Conservation (phyloP, 2,797 vertebrate genomes). For the Tarsius wallacei region DNA sequence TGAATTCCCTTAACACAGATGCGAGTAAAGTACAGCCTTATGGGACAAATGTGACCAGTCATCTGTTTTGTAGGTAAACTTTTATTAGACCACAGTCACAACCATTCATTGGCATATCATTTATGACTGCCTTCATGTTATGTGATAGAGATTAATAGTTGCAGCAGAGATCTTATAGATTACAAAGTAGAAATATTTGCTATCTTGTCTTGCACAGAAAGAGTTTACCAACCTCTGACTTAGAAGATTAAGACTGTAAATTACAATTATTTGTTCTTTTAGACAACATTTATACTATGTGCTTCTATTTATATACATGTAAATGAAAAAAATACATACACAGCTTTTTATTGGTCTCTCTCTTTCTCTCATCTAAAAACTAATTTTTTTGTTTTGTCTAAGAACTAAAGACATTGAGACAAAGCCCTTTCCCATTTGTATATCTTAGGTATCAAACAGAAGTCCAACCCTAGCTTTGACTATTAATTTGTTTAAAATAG, state of each 20-base stretch:
- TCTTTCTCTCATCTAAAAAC: background rate
- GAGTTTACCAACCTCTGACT: background rate
- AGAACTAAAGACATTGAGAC: background rate
- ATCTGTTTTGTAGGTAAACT: background rate
- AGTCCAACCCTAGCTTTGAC: background rate
- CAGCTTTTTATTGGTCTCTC: no score
- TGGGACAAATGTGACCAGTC: background rate
- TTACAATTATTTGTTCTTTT: background rate
- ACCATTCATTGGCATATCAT: background rate
- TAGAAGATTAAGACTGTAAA: background rate
- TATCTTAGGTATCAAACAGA: background rate
- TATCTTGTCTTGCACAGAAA: background rate
- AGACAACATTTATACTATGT: background rate
- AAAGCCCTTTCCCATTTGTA: background rate
- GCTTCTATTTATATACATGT: background rate
- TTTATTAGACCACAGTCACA: background rate
- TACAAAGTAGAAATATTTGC: background rate
- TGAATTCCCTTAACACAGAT: background rate
- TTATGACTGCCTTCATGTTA: background rate
- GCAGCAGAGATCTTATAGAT: background rate
- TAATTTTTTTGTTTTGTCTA: background rate
- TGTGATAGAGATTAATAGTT: background rate
- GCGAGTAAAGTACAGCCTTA: background rate
- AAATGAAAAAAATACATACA: background rate
- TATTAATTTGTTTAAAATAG: constrained; percentile 9